These are phyloP conservation scores for Parnassius glacialis DNA, from an alignment of 2,888 invertebrate genomes.

Conservation along the genomic window DNA sequence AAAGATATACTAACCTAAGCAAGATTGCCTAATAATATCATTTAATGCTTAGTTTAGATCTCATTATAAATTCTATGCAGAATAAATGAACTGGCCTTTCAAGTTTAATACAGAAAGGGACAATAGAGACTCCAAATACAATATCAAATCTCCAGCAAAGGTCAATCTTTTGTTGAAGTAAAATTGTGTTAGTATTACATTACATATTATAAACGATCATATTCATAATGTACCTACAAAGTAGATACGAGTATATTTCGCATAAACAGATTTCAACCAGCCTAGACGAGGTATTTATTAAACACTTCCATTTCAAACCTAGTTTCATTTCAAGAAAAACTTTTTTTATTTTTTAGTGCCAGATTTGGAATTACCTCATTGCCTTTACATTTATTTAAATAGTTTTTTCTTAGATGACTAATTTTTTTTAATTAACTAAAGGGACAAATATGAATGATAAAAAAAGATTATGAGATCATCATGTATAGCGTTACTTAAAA, in stretches of 20 bases:
- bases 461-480: too few species aligned
- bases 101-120: constrained; percentile 5
- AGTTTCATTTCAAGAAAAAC: too few species aligned
- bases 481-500: too few species aligned
- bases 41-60: constrained; percentile 2
- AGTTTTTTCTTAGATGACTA: too few species aligned
- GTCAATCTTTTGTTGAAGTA: constrained; percentile 9
- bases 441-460: too few species aligned
- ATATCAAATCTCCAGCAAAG: constrained; percentile 8
- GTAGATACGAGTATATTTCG: constrained; percentile 1
- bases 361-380: too few species aligned
- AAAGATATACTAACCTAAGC: constrained; percentile 1
- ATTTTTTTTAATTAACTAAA: too few species aligned
- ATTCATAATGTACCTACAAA: constrained; percentile 8
- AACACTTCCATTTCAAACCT: background rate
- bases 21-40: background rate
- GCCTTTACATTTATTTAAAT: too few species aligned
- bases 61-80: constrained; percentile 7
- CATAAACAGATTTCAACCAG: background rate
- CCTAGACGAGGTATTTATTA: constrained; percentile 4
- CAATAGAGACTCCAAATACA: constrained; percentile 9
- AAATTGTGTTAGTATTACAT: background rate
- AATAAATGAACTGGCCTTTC: constrained; percentile 10
- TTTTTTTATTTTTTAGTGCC: too few species aligned
- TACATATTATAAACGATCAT: background rate